phyloP scores from a whole-genome alignment of 2,113 vertebrate species.

The Heterocephalus glaber region DNA sequence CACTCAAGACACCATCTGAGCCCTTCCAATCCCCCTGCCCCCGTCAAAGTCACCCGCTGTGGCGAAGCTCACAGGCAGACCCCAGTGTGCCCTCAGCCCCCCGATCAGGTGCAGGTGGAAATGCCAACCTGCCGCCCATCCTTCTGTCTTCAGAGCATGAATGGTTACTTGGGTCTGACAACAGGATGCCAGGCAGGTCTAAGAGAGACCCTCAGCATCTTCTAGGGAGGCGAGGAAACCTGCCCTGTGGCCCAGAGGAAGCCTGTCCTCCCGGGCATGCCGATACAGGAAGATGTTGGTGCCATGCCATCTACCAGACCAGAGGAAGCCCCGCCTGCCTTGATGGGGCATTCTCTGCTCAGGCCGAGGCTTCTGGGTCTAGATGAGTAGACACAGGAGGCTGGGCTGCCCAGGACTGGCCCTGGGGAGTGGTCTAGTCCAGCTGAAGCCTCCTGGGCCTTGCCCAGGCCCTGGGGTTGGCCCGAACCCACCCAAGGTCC shows the following conservation, averaged over 20 bases:
- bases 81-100: not conserved
- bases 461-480: not conserved
- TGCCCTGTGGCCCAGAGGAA: not conserved
- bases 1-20: too few species aligned
- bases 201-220: not conserved
- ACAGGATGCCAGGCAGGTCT: not conserved
- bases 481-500: fast-evolving
- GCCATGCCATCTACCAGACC: not conserved
- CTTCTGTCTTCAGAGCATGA: fast-evolving
- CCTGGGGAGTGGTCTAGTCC: not conserved
- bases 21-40: too few species aligned
- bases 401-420: not conserved
- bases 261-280: not conserved
- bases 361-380: not conserved
- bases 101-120: fast-evolving
- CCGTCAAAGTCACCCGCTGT: not conserved
- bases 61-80: fast-evolving
- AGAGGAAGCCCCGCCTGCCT: not conserved
- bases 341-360: not conserved
- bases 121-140: fast-evolving
- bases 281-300: not conserved
- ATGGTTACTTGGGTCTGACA: not conserved
- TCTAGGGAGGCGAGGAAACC: not conserved
- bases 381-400: not conserved
- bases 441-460: not conserved